Evolutionary conservation across 2,888 invertebrate species (phyloP).

Genomic region (Acrobasis repandana): DNA sequence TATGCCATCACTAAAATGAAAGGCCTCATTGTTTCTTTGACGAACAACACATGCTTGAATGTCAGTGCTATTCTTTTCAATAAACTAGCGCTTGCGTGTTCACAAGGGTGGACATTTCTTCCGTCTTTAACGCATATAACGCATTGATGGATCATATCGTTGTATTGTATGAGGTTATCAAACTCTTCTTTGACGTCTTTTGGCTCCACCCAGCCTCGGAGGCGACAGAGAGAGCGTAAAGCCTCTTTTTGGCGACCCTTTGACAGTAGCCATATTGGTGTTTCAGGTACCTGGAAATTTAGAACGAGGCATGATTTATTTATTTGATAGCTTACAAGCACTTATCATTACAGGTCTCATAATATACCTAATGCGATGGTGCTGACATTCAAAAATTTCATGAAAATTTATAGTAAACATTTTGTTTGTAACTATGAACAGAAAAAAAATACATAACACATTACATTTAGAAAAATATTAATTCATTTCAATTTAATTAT

Average conservation of each 20-base stretch:
- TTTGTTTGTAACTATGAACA: too few relatives aligned
- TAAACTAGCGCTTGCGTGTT: slow-evolving; percentile 50
- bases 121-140: slow-evolving; percentile 60
- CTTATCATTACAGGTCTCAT: too few relatives aligned
- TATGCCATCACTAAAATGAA: slow-evolving; percentile 76
- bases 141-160: slow-evolving; percentile 60
- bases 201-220: slow-evolving; percentile 80
- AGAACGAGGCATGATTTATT: neutral
- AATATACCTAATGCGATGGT: too few relatives aligned
- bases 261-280: slow-evolving; percentile 83
- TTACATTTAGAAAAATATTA: too few relatives aligned
- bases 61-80: slow-evolving; percentile 51
- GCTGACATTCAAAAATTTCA: too few relatives aligned
- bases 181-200: slow-evolving; percentile 79
- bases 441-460: too few relatives aligned
- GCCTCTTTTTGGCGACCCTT: slow-evolving; percentile 81
- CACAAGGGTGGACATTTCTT: slow-evolving; percentile 47
- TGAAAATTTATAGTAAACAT: too few relatives aligned
- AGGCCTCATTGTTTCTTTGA: slow-evolving; percentile 79
- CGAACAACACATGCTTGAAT: slow-evolving; percentile 65
- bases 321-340: too few relatives aligned
- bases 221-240: slow-evolving; percentile 74
- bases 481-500: too few relatives aligned
- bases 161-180: slow-evolving; percentile 70
- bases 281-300: slow-evolving; percentile 79